Conservation (phyloP, 2,797 vertebrate species). For the Galago senegalensis region DNA sequence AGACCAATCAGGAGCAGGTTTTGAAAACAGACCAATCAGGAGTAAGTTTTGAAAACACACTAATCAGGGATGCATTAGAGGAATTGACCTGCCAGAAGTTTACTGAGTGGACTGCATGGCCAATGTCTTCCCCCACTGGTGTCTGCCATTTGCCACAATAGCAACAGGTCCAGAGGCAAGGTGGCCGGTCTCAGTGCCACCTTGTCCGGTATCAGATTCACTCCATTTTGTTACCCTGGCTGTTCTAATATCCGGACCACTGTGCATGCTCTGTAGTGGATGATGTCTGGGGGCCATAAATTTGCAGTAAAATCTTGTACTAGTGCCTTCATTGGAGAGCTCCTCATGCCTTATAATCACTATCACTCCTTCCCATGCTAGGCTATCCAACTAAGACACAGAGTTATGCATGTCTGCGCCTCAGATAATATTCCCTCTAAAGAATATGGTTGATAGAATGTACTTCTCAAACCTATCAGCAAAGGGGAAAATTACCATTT, state of each 20-base stretch:
- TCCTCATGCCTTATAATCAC: background rate
- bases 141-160: too few relatives aligned
- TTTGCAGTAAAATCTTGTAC: background rate
- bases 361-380: background rate
- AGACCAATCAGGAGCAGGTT: too few relatives aligned
- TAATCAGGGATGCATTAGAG: too few relatives aligned
- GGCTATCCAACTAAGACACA: background rate
- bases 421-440: background rate
- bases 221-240: background rate
- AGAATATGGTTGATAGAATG: background rate
- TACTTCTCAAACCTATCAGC: background rate
- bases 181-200: too few relatives aligned
- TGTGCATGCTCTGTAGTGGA: fast-evolving
- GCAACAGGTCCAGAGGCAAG: too few relatives aligned
- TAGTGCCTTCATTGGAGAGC: background rate
- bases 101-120: too few relatives aligned
- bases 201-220: too few relatives aligned
- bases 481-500: background rate
- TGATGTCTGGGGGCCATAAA: background rate
- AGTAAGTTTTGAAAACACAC: too few relatives aligned
- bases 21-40: too few relatives aligned
- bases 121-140: too few relatives aligned
- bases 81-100: too few relatives aligned
- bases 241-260: background rate
- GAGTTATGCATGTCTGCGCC: background rate